Evolutionary conservation across 1,140 invertebrate species (phyloP).

Genomic region (Agrypnia vestita): DNA sequence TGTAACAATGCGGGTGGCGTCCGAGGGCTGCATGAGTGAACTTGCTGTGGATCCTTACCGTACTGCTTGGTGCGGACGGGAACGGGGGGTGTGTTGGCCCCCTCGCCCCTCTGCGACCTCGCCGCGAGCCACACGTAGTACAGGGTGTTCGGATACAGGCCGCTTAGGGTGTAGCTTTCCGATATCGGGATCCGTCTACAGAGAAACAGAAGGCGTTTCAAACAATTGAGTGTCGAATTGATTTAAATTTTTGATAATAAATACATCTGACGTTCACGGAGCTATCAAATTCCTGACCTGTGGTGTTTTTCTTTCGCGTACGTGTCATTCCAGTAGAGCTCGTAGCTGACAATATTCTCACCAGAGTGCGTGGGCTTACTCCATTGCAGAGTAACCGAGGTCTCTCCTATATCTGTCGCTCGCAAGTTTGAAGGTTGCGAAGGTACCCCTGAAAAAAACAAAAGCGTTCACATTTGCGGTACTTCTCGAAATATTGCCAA

Average conservation of each 20-base stretch:
- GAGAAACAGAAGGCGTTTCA: not conserved
- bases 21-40: not conserved
- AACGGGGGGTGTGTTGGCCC: conserved; percentile 94
- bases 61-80: conserved; percentile 96
- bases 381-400: conserved; percentile 91
- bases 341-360: conserved; percentile 95
- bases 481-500: not conserved
- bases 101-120: conserved; percentile 91
- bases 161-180: conserved; percentile 88
- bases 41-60: conserved; percentile 83
- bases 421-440: conserved; percentile 94
- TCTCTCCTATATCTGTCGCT: conserved; percentile 86
- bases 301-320: conserved; percentile 86
- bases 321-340: conserved; percentile 98
- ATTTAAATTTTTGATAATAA: not conserved
- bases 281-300: conserved; percentile 71
- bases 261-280: not conserved
- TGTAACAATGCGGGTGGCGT: not conserved
- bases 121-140: conserved; percentile 98
- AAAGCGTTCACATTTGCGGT: not conserved
- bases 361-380: conserved; percentile 90
- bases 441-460: conserved; percentile 81
- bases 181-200: conserved; percentile 82
- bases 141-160: conserved; percentile 94
- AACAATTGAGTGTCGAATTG: not conserved